Base-by-base conservation (phyloP, 2,113 vertebrate species). In the Lagopus muta region DNA sequence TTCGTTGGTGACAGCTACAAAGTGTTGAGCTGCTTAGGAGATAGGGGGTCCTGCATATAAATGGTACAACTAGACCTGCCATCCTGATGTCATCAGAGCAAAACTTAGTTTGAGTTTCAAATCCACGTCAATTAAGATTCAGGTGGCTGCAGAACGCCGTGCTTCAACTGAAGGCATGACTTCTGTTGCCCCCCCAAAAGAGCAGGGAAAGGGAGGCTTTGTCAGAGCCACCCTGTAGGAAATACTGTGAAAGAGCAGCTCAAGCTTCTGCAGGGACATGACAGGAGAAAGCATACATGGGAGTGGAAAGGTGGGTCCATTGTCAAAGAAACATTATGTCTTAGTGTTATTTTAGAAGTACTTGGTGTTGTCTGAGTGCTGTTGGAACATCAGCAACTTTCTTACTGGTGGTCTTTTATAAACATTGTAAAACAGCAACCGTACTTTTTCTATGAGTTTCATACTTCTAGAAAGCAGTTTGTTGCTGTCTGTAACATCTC, bases 1-100 rank as follows among this genome's bases (percentile, higher is more conserved):
- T 40, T 34, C 10, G 0, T 6, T 20, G 13, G 6, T 5, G 2
- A 10, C 16, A n/a, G 15, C 7, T 17, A 2, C 1, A 5, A 3
- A 34, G 54, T 30, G 36, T 21, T 5, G 60, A 27, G 13, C 2
- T 1, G 3, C 25, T 10, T 24, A 66, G 50, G 78, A 42, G 67
- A 20, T 28, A 24, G 13, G 48, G 48, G 48, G 13, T 50, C 48
- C 48, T 50, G 25, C 2, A 1, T 6, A 16, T 67, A 24, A 22
- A 1, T 17, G 24, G 13, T 25, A 50, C 55, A 27, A 73, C 32
- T 42, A 0, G 0, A 22, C 21, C 25, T 78, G 58, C 36, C 42
- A 15, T 6, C 8, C 5, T 42, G 74, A 3, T 28, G 17, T 60
- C 24, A 40, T 42, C 17, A 13, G 58, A 43, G 12, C 30, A 71